These are phyloP conservation scores for Meteorus cinctellus DNA, from an alignment of 2,888 invertebrate species.

Conservation along the genomic window DNA sequence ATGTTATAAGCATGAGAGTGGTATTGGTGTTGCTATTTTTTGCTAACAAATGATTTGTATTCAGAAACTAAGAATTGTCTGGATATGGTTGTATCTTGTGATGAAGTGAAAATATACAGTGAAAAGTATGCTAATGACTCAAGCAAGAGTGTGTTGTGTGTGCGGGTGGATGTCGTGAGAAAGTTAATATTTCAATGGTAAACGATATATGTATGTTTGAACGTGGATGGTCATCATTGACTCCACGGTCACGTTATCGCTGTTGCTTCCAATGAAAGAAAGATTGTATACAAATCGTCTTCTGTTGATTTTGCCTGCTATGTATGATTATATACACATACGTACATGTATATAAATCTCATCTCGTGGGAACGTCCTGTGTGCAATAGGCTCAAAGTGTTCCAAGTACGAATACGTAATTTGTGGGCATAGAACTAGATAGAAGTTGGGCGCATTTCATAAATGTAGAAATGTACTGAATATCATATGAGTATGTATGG, in stretches of 20 bases:
- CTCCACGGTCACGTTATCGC: slow-evolving; percentile 65
- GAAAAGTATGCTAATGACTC: neutral
- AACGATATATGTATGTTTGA: slow-evolving; percentile 48
- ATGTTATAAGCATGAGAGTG: slow-evolving; percentile 12
- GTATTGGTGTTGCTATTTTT: slow-evolving; percentile 55
- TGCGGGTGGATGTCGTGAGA: slow-evolving; percentile 65
- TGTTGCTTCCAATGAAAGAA: slow-evolving; percentile 29
- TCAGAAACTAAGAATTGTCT: neutral
- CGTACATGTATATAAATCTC: slow-evolving; percentile 2
- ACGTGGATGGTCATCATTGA: slow-evolving; percentile 42
- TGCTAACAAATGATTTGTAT: neutral
- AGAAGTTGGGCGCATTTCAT: neutral
- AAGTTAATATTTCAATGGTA: slow-evolving; percentile 64
- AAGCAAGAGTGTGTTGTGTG: slow-evolving; percentile 40
- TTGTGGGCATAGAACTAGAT: neutral
- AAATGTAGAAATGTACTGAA: neutral
- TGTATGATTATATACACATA: slow-evolving; percentile 5
- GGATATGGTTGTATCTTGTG: neutral
- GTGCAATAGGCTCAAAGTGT: neutral
- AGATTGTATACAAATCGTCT: slow-evolving; percentile 28
- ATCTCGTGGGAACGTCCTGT: slow-evolving; percentile 36
- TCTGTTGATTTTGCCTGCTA: neutral
- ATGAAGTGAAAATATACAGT: neutral
- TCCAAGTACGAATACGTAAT: neutral
- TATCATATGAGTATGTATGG: slow-evolving; percentile 9